Percentiles rank a stretch among this genome's conserved stretches.
phyloP scores from a whole-genome alignment of 2,113 vertebrate genomes.

The Sander lucioperca region DNA sequence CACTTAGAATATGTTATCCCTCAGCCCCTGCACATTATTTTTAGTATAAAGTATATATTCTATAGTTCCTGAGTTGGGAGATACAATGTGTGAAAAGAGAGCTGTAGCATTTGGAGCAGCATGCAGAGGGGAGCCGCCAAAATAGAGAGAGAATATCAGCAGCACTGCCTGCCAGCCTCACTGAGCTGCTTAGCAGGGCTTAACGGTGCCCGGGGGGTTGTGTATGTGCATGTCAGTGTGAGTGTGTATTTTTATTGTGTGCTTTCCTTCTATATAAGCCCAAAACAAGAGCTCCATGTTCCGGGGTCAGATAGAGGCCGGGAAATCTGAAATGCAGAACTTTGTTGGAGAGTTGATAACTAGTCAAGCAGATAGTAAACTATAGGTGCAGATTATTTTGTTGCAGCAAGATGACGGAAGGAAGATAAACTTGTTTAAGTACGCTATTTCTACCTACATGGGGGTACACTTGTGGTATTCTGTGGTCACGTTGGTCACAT shows the following conservation, averaged over 20 bases:
- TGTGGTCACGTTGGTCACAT: background rate
- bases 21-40: constrained; percentile 33
- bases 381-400: constrained; percentile 21
- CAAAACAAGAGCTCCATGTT: constrained; percentile 75
- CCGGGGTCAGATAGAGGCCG: constrained; percentile 77
- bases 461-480: background rate
- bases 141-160: constrained; percentile 80
- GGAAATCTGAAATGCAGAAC: constrained; percentile 64
- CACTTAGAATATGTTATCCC: constrained; percentile 51
- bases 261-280: constrained; percentile 68
- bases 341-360: constrained; percentile 60
- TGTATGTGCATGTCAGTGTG: constrained; percentile 42
- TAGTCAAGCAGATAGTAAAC: constrained; percentile 33
- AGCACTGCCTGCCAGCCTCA: constrained; percentile 77
- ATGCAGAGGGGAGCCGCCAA: constrained; percentile 77
- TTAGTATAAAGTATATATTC: constrained; percentile 62
- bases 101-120: constrained; percentile 79
- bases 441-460: background rate
- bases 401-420: background rate
- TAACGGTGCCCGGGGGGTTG: constrained; percentile 80
- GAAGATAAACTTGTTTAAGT: background rate
- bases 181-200: constrained; percentile 83
- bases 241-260: constrained; percentile 21
- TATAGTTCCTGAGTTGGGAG: constrained; percentile 70
- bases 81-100: constrained; percentile 80